Conservation (phyloP, 2,113 vertebrate genomes). For the Poecile atricapillus region DNA sequence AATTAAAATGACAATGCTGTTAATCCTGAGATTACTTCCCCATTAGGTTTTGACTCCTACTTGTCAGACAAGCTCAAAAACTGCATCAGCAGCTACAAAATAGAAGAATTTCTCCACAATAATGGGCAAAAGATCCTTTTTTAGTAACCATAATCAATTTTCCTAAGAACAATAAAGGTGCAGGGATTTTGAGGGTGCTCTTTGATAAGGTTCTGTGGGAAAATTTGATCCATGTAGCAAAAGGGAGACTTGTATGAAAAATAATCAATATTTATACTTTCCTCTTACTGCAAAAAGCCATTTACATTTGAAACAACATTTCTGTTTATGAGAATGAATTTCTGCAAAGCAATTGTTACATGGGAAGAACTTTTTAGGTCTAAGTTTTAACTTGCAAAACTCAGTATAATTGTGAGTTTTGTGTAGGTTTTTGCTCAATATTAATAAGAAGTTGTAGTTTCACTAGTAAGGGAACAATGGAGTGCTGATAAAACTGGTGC, state of each 20-base stretch:
- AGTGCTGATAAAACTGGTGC: not conserved
- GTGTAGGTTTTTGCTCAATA: rapidly evolving
- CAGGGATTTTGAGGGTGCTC: not conserved
- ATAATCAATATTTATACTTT: not conserved
- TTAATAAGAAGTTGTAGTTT: not conserved
- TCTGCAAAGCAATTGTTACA: not conserved
- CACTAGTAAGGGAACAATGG: not conserved
- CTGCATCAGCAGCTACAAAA: not conserved
- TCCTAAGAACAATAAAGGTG: not conserved
- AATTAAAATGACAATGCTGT: not conserved
- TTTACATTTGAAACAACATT: not conserved
- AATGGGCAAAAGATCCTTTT: not conserved
- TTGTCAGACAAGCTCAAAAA: not conserved
- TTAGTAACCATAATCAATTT: not conserved
- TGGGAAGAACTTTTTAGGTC: not conserved
- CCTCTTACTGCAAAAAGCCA: not conserved
- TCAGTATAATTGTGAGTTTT: not conserved
- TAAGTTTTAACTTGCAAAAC: not conserved
- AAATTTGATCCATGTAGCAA: not conserved
- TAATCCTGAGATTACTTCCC: not conserved
- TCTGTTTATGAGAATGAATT: not conserved
- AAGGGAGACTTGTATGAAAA: not conserved
- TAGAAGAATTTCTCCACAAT: not conserved
- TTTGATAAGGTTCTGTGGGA: not conserved
- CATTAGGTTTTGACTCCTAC: rapidly evolving